Evolutionary conservation across 2,888 invertebrate genomes (phyloP).

Genomic region (Listrodromus nycthemerus): DNA sequence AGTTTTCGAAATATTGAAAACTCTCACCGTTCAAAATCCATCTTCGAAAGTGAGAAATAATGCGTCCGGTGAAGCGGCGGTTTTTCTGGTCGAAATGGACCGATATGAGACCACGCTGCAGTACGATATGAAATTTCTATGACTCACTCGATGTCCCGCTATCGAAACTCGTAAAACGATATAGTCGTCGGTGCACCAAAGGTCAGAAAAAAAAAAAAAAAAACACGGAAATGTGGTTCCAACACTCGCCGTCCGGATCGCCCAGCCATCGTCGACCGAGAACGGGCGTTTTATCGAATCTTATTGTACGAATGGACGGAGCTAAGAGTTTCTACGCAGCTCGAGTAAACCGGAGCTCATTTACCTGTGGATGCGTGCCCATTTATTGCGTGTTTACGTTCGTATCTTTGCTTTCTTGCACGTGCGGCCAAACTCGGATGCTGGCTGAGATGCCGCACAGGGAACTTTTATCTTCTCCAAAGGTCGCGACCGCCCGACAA

Average conservation of each 20-base stretch:
- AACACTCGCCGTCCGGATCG: not conserved
- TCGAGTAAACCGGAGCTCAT: constrained; percentile 9
- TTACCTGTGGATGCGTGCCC: not conserved
- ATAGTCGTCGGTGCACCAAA: not conserved
- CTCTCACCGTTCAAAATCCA: no score
- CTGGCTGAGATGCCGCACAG: not conserved
- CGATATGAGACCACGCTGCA: not conserved
- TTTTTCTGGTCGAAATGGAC: not conserved
- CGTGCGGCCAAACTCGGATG: constrained; percentile 13
- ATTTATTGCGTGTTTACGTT: not conserved
- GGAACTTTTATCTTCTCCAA: not conserved
- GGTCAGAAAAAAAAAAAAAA: constrained; percentile 5
- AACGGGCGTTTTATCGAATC: not conserved
- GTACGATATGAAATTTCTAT: not conserved
- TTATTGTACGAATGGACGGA: constrained; percentile 4
- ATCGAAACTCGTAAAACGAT: constrained; percentile 25
- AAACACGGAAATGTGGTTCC: not conserved
- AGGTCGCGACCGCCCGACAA: not conserved
- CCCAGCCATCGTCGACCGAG: not conserved
- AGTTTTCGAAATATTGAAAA: no score
- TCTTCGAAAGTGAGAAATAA: no score
- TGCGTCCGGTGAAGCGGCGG: not conserved
- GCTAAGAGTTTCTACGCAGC: not conserved
- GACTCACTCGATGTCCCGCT: constrained; percentile 25
- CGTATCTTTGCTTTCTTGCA: not conserved